Conservation (phyloP, 2,888 invertebrate genomes). For the Belgica antarctica region DNA sequence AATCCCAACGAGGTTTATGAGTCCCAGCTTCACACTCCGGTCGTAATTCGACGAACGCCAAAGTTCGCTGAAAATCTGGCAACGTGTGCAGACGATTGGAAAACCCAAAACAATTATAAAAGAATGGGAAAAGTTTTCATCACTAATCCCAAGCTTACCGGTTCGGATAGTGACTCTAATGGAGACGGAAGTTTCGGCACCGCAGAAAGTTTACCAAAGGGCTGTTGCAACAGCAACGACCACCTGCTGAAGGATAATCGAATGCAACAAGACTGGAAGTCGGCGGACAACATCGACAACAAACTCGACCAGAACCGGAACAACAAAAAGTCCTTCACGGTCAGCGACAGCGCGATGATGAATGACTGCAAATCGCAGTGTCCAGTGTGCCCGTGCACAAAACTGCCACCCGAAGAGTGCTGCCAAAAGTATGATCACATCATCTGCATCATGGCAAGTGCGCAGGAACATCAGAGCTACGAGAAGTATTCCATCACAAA, state of each 20-base stretch:
- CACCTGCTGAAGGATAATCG: slow-evolving; percentile 44
- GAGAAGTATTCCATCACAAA: slow-evolving; percentile 45
- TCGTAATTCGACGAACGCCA: slow-evolving; percentile 64
- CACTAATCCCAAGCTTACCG: slow-evolving; percentile 52
- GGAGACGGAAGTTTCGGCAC: slow-evolving; percentile 59
- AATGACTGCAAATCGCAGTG: slow-evolving; percentile 50
- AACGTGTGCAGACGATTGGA: slow-evolving; percentile 65
- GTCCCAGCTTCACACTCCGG: slow-evolving; percentile 58
- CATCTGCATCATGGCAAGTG: slow-evolving; percentile 47
- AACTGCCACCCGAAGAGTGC: slow-evolving; percentile 46
- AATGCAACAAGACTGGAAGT: slow-evolving; percentile 55
- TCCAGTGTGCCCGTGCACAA: slow-evolving; percentile 51
- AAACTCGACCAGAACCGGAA: slow-evolving; percentile 51
- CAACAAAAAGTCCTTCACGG: slow-evolving; percentile 50
- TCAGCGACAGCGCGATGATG: slow-evolving; percentile 54
- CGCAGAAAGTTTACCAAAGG: slow-evolving; percentile 53
- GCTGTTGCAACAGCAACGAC: slow-evolving; percentile 48
- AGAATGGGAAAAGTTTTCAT: slow-evolving; percentile 58
- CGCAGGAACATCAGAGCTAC: slow-evolving; percentile 19
- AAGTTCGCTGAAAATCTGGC: slow-evolving; percentile 65
- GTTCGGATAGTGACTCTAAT: slow-evolving; percentile 49
- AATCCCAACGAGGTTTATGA: slow-evolving; percentile 47
- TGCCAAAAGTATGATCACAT: slow-evolving; percentile 50
- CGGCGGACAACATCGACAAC: slow-evolving; percentile 60
- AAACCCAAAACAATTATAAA: slow-evolving; percentile 59